phyloP scores from a whole-genome alignment of 2,797 vertebrate species.

The Acipenser transmontanus region DNA sequence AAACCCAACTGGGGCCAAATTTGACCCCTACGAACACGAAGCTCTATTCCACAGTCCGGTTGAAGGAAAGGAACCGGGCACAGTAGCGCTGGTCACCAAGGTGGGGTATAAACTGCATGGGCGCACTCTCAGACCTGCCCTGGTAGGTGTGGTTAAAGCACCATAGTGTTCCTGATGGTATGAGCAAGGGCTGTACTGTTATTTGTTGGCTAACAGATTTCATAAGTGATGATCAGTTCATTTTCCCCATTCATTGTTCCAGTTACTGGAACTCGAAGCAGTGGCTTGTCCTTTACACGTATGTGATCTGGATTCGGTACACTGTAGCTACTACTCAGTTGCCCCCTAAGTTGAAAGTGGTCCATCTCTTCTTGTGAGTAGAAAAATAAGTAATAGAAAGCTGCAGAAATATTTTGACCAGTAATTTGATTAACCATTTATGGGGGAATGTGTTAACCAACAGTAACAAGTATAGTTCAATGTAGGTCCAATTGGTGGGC shows the following conservation, averaged over 20 bases:
- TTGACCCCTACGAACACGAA: conserved; percentile 93
- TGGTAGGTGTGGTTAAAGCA: conserved; percentile 88
- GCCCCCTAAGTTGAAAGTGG: no score
- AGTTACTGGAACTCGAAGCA: no score
- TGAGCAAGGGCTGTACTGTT: neutral
- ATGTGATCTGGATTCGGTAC: no score
- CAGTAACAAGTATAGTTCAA: neutral
- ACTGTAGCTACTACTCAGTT: no score
- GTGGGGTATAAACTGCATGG: conserved; percentile 91
- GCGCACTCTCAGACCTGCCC: conserved; percentile 84
- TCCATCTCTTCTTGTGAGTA: no score
- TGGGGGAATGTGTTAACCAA: no score
- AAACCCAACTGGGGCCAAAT: conserved; percentile 80
- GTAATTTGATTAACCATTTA: no score
- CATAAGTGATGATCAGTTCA: no score
- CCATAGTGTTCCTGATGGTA: conserved; percentile 43
- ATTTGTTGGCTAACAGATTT: conserved; percentile 21
- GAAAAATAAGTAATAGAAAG: no score
- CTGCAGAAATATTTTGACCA: no score
- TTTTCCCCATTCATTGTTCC: no score
- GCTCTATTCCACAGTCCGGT: conserved; percentile 80
- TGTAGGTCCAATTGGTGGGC: neutral
- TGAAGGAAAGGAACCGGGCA: conserved; percentile 82
- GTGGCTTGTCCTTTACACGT: no score
- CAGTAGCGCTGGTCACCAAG: conserved; percentile 83